phyloP scores from a whole-genome alignment of 2,888 invertebrate species.

The Zelleria hepariella region DNA sequence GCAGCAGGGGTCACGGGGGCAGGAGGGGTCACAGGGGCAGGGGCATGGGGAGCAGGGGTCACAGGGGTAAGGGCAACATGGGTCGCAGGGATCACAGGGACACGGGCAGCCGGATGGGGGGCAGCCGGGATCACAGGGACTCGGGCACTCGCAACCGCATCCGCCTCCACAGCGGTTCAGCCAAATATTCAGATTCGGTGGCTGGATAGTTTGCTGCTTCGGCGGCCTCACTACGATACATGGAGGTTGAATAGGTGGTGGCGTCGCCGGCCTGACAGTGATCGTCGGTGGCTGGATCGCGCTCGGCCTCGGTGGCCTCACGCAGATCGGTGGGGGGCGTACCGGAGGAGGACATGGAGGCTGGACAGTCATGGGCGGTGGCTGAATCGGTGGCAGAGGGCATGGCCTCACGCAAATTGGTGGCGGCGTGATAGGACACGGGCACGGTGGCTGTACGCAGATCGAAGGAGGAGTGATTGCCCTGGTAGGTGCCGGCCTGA shows the following conservation, averaged over 20 bases:
- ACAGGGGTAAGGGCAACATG: background rate
- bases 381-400: conserved; percentile 24
- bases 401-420: conserved; percentile 33
- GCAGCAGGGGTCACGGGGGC: conserved; percentile 6
- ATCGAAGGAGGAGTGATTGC: conserved; percentile 34
- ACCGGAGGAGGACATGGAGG: conserved; percentile 28
- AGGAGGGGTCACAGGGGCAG: conserved; percentile 1
- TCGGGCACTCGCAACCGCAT: background rate
- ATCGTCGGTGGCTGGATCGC: background rate
- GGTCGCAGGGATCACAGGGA: background rate
- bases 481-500: conserved; percentile 27
- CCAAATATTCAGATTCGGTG: background rate
- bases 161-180: background rate
- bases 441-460: conserved; percentile 28
- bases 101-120: background rate
- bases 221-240: background rate
- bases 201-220: conserved; percentile 3
- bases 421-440: conserved; percentile 29
- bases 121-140: background rate
- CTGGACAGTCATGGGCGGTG: conserved; percentile 31
- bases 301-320: conserved; percentile 14
- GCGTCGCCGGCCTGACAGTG: background rate
- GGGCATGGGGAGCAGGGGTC: conserved; percentile 6
- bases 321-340: conserved; percentile 31
- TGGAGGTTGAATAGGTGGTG: background rate